Evolutionary conservation across 2,797 vertebrate genomes (phyloP), one percentile per base, ranked within the genome.

Genomic region (Danio tinwini): DNA sequence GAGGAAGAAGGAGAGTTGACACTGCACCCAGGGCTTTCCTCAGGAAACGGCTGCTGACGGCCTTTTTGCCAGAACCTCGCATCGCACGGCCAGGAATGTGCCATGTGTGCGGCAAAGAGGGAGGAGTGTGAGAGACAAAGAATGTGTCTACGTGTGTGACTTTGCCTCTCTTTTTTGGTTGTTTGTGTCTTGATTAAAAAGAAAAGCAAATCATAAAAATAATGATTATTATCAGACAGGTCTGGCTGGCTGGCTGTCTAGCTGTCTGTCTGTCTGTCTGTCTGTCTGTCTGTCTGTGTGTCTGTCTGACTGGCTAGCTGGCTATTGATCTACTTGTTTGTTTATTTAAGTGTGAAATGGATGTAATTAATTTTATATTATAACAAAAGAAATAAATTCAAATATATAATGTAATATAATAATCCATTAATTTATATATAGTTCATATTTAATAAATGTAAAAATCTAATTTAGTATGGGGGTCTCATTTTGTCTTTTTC

Each of bases 21-120:
- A 77, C 84, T 82, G 73, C 76, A 86, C 82, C 83, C 82, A 83
- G 87, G 83, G 86, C 83, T 86, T 87, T 88, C 88, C 87, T 89
- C 83, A 87, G 88, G 86, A 89, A 88, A 86, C 69, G 85, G 69
- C 85, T 81, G 78, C 80, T 80, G 75, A 61, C 74, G 80, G 85
- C 75, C 81, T 76, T 29, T 80, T 71, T 84, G 81, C 80, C 77
- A 74, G 76, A 80, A 80, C 69, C 81, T 83, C 74, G 70, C 72
- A 70, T 78, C 53, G 58, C 74, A 64, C 44, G 11, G 78, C 85
- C 85, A 87, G 74, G 83, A 87, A 84, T 85, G 81, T 86, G 86
- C 78, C 83, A 85, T 83, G 76, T 82, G 76, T 69, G 65, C 72
- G 78, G 78, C n/a, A 73, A 47, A 75, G 76, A 82, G 77, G 74